Conservation (phyloP, 2,113 vertebrate genomes). For the Limnothrissa miodon region DNA sequence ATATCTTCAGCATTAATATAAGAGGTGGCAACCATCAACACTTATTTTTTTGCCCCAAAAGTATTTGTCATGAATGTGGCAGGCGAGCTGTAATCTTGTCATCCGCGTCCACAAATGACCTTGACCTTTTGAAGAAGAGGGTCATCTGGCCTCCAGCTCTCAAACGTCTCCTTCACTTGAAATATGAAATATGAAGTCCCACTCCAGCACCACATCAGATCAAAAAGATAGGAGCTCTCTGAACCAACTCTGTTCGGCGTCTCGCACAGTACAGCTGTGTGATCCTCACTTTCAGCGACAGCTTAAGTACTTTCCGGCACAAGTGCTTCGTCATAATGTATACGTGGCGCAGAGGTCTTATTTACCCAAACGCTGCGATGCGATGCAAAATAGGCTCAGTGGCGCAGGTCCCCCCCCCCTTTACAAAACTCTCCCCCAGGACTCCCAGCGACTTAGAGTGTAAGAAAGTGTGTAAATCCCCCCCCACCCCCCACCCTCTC, state of each 20-base stretch:
- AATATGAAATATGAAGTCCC: not conserved
- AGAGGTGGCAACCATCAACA: not conserved
- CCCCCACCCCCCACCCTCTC: slow-evolving; percentile 58
- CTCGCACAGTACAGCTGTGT: not conserved
- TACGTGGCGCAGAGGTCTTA: slow-evolving; percentile 22
- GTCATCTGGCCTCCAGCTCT: not conserved
- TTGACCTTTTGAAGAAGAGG: not conserved
- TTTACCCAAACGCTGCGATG: slow-evolving; percentile 50
- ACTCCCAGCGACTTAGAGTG: slow-evolving; percentile 49
- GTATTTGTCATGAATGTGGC: not conserved
- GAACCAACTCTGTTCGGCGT: not conserved
- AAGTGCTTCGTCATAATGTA: not conserved
- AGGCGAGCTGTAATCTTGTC: not conserved
- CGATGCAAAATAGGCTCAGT: slow-evolving; percentile 70
- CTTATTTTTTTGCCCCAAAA: not conserved
- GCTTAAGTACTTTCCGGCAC: not conserved
- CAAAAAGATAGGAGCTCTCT: too few relatives aligned
- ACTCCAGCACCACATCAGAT: not conserved
- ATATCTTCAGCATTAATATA: not conserved
- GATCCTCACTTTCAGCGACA: not conserved
- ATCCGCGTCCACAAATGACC: not conserved
- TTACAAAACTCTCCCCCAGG: slow-evolving; percentile 75
- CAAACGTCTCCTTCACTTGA: not conserved
- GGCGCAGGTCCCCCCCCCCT: slow-evolving; percentile 49
- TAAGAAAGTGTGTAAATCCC: slow-evolving; percentile 68